Percentiles rank a stretch among this genome's conserved stretches.
Conservation (phyloP, 37 sponge, comb jelly and placozoan genomes). For the Bolinopsis microptera region DNA sequence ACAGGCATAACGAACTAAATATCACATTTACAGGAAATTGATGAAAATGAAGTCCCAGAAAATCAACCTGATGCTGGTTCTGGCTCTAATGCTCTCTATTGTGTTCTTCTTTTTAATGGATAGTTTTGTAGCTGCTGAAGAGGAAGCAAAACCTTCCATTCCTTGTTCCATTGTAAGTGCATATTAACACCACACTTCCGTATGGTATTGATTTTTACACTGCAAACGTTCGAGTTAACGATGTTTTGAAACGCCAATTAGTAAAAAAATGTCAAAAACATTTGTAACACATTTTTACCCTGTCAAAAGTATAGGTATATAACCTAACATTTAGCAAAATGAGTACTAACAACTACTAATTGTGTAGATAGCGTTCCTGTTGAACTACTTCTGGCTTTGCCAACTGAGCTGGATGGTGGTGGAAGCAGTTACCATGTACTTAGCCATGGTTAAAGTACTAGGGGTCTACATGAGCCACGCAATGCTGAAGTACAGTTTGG, state of each 20-base stretch:
- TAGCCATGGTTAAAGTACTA: background rate
- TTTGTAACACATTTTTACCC: too few species aligned
- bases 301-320: too few species aligned
- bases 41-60: background rate
- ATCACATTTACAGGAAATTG: too few species aligned
- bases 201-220: too few species aligned
- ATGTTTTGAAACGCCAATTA: too few species aligned
- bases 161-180: background rate
- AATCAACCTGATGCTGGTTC: background rate
- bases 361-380: background rate
- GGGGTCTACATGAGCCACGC: background rate
- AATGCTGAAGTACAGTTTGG: background rate
- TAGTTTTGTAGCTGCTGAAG: background rate
- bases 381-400: too few species aligned
- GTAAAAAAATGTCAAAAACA: too few species aligned
- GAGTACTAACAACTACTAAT: background rate
- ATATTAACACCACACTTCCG: too few species aligned
- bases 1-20: too few species aligned
- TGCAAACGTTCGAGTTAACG: too few species aligned
- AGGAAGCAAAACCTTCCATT: background rate
- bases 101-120: background rate
- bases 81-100: background rate
- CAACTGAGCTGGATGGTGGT: too few species aligned
- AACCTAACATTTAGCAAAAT: too few species aligned
- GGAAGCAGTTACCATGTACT: constrained; percentile 15